Evolutionary conservation across 92 coral and sea anemone species (phyloP).

Genomic region (Chrysogorgia sp.): DNA sequence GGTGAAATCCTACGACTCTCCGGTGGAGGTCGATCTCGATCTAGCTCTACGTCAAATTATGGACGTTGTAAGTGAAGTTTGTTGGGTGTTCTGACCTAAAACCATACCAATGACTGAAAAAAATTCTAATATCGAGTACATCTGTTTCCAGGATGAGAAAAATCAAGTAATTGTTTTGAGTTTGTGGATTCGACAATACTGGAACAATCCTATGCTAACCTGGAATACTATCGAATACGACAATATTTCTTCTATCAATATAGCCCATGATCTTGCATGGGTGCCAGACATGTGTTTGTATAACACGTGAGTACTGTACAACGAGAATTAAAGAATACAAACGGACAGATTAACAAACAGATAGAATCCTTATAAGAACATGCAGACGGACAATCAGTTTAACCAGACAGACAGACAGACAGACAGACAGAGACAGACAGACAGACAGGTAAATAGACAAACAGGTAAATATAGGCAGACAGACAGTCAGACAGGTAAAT

Average conservation of each 20-base stretch:
- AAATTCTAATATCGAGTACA: too few species aligned
- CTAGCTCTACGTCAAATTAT: constrained; percentile 36
- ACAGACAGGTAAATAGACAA: too few species aligned
- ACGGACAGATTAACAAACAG: not conserved
- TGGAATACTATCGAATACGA: constrained; percentile 47
- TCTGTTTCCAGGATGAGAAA: constrained; percentile 15
- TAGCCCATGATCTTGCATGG: constrained; percentile 50
- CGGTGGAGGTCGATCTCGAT: constrained; percentile 6
- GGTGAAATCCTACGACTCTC: not conserved
- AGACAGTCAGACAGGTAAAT: too few species aligned
- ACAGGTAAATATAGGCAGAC: too few species aligned
- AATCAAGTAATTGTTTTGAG: constrained; percentile 20
- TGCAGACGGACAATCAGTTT: too few species aligned
- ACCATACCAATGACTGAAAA: not conserved
- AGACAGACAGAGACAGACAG: too few species aligned
- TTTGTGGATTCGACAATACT: constrained; percentile 46
- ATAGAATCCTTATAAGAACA: too few species aligned
- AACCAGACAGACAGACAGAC: too few species aligned
- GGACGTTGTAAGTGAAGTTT: constrained; percentile 25
- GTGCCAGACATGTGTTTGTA: constrained; percentile 59
- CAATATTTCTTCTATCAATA: constrained; percentile 49
- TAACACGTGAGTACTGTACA: constrained; percentile 48
- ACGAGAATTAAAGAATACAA: not conserved
- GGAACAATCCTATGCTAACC: constrained; percentile 58
- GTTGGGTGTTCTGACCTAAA: not conserved